These are phyloP conservation scores for Leptinotarsa lineolata DNA, from an alignment of 1,140 invertebrate species.

Conservation along the genomic window DNA sequence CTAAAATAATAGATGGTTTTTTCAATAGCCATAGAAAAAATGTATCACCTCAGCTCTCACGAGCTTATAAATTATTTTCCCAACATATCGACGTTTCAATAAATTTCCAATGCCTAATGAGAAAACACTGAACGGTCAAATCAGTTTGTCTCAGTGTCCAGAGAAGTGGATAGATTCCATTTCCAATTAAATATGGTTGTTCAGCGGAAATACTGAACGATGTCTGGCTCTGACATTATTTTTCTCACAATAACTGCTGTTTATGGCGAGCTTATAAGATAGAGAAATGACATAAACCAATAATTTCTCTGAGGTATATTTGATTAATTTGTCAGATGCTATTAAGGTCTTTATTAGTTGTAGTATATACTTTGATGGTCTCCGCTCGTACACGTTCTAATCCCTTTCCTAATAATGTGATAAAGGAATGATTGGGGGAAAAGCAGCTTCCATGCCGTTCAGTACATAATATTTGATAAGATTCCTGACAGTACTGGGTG, in stretches of 20 bases:
- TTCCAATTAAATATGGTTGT: slow-evolving; percentile 6
- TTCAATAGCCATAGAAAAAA: too few species aligned
- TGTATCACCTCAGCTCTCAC: too few species aligned
- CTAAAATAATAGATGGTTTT: too few species aligned
- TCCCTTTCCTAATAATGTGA: slow-evolving; percentile 7
- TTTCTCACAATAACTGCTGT: slow-evolving; percentile 20
- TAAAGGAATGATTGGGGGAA: neutral
- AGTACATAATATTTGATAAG: neutral
- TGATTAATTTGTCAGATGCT: slow-evolving; percentile 24
- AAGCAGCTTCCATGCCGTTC: neutral
- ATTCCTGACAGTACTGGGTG: neutral
- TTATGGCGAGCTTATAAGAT: slow-evolving; percentile 14
- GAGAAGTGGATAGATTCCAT: neutral
- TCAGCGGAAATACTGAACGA: slow-evolving; percentile 4
- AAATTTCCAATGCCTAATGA: neutral
- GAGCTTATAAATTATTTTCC: too few species aligned
- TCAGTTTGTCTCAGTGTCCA: neutral
- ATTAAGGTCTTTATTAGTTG: slow-evolving; percentile 29
- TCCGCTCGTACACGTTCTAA: neutral
- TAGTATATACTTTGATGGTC: slow-evolving; percentile 19
- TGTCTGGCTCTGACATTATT: slow-evolving; percentile 9
- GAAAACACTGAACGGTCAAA: neutral
- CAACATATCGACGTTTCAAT: neutral
- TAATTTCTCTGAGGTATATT: slow-evolving; percentile 30
- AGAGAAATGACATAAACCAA: slow-evolving; percentile 18